phyloP scores from a whole-genome alignment of 1,140 invertebrate genomes.

The Dufourea novaeangliae region DNA sequence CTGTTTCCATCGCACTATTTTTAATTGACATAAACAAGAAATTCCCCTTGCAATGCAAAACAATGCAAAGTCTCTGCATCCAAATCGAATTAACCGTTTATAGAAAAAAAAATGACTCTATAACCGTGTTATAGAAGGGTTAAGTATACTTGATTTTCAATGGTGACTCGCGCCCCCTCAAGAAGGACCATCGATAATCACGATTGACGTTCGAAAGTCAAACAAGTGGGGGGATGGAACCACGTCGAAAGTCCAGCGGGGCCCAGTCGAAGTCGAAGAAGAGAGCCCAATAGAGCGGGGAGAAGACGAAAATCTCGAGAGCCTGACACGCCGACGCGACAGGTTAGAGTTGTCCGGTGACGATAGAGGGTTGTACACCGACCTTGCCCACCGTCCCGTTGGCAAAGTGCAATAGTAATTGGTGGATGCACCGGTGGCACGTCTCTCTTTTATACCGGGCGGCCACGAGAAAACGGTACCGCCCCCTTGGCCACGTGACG shows the following conservation, averaged over 20 bases:
- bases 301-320: too few relatives aligned
- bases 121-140: neutral
- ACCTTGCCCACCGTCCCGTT: constrained; percentile 47
- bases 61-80: too few relatives aligned
- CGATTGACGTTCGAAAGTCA: neutral
- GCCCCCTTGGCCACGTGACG: constrained; percentile 68
- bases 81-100: too few relatives aligned
- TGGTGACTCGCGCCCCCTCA: constrained; percentile 1
- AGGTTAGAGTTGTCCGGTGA: neutral
- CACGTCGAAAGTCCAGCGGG: neutral
- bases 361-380: constrained; percentile 18
- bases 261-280: neutral
- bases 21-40: too few relatives aligned
- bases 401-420: constrained; percentile 67
- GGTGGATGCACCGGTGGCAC: constrained; percentile 65
- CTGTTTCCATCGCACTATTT: too few relatives aligned
- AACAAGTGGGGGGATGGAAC: neutral
- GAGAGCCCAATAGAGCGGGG: neutral
- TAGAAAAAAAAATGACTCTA: too few relatives aligned
- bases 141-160: neutral
- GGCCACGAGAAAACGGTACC: constrained; percentile 65
- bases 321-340: constrained; percentile 2
- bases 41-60: too few relatives aligned
- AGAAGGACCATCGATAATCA: neutral
- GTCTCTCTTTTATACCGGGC: constrained; percentile 68